Evolutionary conservation across 1,140 invertebrate species (phyloP), one percentile per base, ranked within the genome.

Genomic region (Wiebesia pumilae): DNA sequence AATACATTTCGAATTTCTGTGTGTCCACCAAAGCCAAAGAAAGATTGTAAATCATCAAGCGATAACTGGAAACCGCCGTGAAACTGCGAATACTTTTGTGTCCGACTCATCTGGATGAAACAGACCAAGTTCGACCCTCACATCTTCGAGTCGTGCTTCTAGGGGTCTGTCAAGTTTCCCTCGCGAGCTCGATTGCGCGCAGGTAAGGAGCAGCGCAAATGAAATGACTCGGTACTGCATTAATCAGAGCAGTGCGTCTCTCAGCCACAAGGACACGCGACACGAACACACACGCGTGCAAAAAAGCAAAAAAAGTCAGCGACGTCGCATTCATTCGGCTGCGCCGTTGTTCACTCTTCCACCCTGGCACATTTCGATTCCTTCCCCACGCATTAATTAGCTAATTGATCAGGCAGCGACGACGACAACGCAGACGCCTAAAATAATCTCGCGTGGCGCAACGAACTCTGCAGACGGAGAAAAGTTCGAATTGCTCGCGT

Each of bases 351-450:
- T 67, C 21, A 3, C 40, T 35, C n/a, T 73, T 30, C 54, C 27
- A 35, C 27, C 19, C 47, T 75, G n/a, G 3, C 30, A 30, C n/a
- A 2, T 16, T 47, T 47, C 30, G 9, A 62, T 27, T 30, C 69
- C 58, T 19, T 87, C 81, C 19, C 19, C 51, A 0, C 24, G 82
- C 88, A 88, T 90, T 91, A 90, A 91, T 90, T 89, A 90, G 87
- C 89, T 90, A 90, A 91, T 90, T 88, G 89, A 90, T 83, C 88
- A 78, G 71, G 19, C 14, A 3, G n/a, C 47, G 38, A 43, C 62
- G n/a, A 38, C 51, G 73, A 19, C 47, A 12, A 12, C 67, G 35
- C 24, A 27, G 27, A 30, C 51, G 38, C 12, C 51, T 65, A 81
- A n/a, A 86, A 75, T 81, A 81, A 47, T 85, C 62, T 30, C 54